Percentiles rank a stretch among this genome's conserved stretches.
phyloP scores from a whole-genome alignment of 1,140 invertebrate genomes.

The Drosophila nebulosa region DNA sequence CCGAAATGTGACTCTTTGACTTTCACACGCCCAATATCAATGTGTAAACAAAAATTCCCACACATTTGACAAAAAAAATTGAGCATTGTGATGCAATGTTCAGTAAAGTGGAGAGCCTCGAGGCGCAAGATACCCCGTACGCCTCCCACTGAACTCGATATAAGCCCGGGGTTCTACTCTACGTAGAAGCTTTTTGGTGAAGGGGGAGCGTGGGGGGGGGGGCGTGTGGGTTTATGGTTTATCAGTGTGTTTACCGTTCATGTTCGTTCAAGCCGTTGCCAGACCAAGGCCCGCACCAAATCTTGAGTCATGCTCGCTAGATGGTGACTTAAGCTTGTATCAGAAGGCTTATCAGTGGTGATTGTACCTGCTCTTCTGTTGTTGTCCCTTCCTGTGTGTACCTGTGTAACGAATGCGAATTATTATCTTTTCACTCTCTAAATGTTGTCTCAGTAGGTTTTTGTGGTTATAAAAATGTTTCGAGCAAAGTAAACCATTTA shows the following conservation, averaged over 20 bases:
- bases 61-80: neutral
- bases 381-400: neutral
- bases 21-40: constrained; percentile 32
- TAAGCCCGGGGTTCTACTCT: too few species aligned
- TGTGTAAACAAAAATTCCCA: neutral
- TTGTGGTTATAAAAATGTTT: neutral
- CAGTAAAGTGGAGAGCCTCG: too few species aligned
- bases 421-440: neutral
- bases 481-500: neutral
- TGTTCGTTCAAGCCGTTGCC: too few species aligned
- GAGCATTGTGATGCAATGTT: too few species aligned
- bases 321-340: neutral
- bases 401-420: neutral
- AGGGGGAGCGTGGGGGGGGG: too few species aligned
- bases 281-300: neutral
- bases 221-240: too few species aligned
- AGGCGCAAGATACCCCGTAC: too few species aligned
- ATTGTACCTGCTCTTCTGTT: neutral
- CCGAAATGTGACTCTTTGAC: neutral
- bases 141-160: too few species aligned
- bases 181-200: too few species aligned
- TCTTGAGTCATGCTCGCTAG: neutral
- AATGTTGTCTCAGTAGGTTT: neutral
- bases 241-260: too few species aligned
- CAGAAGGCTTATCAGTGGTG: neutral